These are phyloP conservation scores for Cirrhinus molitorella DNA, from an alignment of 2,797 vertebrate genomes.

Conservation along the genomic window DNA sequence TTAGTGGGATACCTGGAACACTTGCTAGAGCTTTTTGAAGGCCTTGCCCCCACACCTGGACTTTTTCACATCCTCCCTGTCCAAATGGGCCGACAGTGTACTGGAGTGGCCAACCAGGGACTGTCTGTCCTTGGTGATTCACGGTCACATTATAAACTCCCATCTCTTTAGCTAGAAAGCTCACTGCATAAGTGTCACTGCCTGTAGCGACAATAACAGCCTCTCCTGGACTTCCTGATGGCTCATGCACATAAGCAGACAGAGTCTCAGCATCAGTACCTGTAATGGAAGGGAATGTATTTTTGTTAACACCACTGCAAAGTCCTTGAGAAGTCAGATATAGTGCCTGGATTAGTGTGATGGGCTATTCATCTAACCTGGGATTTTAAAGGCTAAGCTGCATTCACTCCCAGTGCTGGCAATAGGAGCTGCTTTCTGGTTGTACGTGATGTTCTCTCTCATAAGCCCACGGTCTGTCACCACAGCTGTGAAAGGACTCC, in stretches of 20 bases:
- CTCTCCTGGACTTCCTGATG: slow-evolving; percentile 75
- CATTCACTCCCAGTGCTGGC: slow-evolving; percentile 79
- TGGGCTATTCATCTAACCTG: slow-evolving; percentile 67
- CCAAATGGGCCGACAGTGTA: slow-evolving; percentile 82
- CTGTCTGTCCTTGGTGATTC: slow-evolving; percentile 77
- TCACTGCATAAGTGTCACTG: slow-evolving; percentile 72
- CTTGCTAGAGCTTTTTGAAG: slow-evolving; percentile 78
- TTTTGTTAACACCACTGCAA: neutral
- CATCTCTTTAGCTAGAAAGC: slow-evolving; percentile 79
- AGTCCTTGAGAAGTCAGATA: neutral
- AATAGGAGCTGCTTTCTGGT: slow-evolving; percentile 74
- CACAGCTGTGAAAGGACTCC: slow-evolving; percentile 81
- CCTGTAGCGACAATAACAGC: slow-evolving; percentile 76
- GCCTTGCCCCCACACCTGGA: slow-evolving; percentile 78
- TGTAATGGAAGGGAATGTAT: slow-evolving; percentile 8
- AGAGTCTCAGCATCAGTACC: slow-evolving; percentile 64
- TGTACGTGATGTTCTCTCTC: slow-evolving; percentile 79
- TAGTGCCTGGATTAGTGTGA: slow-evolving; percentile 7
- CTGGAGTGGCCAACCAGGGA: slow-evolving; percentile 72
- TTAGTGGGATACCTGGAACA: slow-evolving; percentile 73
- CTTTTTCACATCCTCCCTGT: slow-evolving; percentile 80
- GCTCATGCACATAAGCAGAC: slow-evolving; percentile 79
- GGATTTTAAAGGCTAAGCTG: slow-evolving; percentile 81
- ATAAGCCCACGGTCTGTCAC: slow-evolving; percentile 78
- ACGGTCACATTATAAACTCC: slow-evolving; percentile 81